Evolutionary conservation across 2,888 invertebrate genomes (phyloP).

Genomic region (Biston stratarius): DNA sequence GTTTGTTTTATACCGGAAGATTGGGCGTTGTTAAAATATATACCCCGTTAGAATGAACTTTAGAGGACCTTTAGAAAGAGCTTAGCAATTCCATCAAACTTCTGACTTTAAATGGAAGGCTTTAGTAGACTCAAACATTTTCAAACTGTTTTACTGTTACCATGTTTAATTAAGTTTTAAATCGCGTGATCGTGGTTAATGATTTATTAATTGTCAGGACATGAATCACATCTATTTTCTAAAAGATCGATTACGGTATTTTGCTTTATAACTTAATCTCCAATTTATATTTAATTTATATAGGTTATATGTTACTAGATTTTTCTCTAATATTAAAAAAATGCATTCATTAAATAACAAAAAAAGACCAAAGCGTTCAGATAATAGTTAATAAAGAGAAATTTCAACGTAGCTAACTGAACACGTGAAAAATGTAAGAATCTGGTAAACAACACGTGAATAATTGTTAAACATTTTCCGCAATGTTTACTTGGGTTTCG

Average conservation of each 20-base stretch:
- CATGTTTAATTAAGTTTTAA: slow-evolving; percentile 13
- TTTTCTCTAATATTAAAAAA: background rate
- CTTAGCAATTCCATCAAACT: slow-evolving; percentile 37
- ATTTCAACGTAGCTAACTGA: too few relatives aligned
- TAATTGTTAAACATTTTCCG: too few relatives aligned
- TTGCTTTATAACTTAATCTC: too few relatives aligned
- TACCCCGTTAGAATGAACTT: slow-evolving; percentile 33
- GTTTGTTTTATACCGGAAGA: background rate
- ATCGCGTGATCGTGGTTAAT: background rate
- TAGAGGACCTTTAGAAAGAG: slow-evolving; percentile 31
- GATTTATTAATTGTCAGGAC: background rate
- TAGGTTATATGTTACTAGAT: too few relatives aligned
- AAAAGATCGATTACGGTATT: too few relatives aligned
- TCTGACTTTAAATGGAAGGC: slow-evolving; percentile 34
- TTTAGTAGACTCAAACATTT: slow-evolving; percentile 23
- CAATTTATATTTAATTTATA: too few relatives aligned
- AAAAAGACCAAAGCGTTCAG: too few relatives aligned
- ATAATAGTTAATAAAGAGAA: too few relatives aligned
- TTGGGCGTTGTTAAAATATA: slow-evolving; percentile 11
- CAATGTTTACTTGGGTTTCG: too few relatives aligned
- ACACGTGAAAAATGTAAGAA: too few relatives aligned
- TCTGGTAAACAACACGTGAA: too few relatives aligned
- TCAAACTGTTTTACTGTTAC: slow-evolving; percentile 5
- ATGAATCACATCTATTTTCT: background rate
- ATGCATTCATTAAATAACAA: too few relatives aligned